Evolutionary conservation across 1,140 invertebrate genomes (phyloP).

Genomic region (Caenorhabditis tropicalis): DNA sequence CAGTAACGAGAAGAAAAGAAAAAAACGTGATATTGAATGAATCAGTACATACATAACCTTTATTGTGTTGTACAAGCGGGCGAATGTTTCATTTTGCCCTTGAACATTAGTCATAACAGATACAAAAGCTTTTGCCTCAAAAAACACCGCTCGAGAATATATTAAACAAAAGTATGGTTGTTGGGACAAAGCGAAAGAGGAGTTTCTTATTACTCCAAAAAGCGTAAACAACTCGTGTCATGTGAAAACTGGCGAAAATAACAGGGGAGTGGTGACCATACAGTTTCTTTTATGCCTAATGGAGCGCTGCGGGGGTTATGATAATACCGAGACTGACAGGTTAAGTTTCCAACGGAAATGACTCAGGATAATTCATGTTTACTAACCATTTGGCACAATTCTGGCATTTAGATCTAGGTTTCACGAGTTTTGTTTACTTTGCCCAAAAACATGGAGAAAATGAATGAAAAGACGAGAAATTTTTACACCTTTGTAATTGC

Average conservation of each 20-base stretch:
- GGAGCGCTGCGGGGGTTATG: background rate
- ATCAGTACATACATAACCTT: background rate
- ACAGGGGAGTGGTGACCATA: background rate
- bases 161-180: background rate
- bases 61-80: background rate
- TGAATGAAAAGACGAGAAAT: no score
- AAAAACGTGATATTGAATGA: background rate
- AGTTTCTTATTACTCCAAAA: background rate
- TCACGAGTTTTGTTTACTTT: no score
- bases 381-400: background rate
- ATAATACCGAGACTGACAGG: background rate
- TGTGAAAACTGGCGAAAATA: slow-evolving; percentile 12
- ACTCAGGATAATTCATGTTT: background rate
- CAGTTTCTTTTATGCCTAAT: background rate
- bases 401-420: no score
- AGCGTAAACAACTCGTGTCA: slow-evolving; percentile 10
- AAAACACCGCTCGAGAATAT: no score
- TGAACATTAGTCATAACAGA: background rate
- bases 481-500: no score
- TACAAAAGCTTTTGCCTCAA: background rate
- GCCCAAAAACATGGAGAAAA: no score
- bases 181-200: background rate
- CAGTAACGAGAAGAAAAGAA: background rate
- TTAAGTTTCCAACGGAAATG: background rate
- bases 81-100: background rate